phyloP scores from a whole-genome alignment of 37 sponge, comb jelly and placozoan species.

The Theonella swinhoei region DNA sequence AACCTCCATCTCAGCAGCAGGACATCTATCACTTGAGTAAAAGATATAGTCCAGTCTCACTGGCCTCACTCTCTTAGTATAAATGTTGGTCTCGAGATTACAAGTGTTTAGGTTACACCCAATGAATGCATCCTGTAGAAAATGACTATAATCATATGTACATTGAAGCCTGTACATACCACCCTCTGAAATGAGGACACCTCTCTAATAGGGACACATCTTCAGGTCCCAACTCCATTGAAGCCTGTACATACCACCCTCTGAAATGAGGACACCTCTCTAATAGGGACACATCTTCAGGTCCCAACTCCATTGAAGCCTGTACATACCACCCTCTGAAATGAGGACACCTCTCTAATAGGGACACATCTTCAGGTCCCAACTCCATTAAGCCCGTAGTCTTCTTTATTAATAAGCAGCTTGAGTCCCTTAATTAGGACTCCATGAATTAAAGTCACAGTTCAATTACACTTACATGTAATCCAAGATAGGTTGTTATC shows the following conservation, averaged over 20 bases:
- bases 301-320: no score
- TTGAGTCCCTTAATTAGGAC: neutral
- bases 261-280: neutral
- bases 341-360: no score
- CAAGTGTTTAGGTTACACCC: conserved; percentile 52
- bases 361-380: no score
- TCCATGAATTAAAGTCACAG: neutral
- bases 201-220: neutral
- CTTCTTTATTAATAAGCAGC: no score
- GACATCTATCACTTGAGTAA: conserved; percentile 28
- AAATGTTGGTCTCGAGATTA: conserved; percentile 53
- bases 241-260: no score
- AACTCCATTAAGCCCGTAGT: no score
- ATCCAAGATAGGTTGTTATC: conserved; percentile 48
- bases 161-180: neutral
- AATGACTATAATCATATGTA: neutral
- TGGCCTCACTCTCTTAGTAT: conserved; percentile 40
- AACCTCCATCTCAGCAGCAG: neutral
- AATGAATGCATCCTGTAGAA: conserved; percentile 33
- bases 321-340: no score
- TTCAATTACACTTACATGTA: conserved; percentile 20
- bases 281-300: neutral
- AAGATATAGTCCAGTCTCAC: conserved; percentile 78
- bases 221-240: no score
- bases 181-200: neutral